phyloP scores from a whole-genome alignment of 2,113 vertebrate species.

The Nerophis ophidion region DNA sequence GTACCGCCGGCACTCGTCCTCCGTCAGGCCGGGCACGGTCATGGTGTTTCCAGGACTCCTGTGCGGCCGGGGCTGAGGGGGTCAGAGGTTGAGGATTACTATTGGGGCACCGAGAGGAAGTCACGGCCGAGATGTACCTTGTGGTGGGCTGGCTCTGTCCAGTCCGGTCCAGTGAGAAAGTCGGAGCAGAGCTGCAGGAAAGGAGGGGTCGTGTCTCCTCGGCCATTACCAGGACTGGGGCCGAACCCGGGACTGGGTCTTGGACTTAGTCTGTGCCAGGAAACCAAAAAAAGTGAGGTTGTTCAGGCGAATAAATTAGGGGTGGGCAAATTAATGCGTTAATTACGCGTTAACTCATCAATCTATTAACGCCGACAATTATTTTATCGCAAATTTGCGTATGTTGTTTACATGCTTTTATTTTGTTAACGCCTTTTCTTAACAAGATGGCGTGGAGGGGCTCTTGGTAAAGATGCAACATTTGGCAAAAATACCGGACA shows the following conservation, averaged over 20 bases:
- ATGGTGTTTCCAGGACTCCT: conserved; percentile 41
- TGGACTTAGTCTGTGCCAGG: conserved; percentile 30
- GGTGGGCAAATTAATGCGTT: no score
- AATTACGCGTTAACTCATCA: no score
- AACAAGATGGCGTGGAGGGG: no score
- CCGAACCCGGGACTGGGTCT: conserved; percentile 30
- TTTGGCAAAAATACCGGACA: no score
- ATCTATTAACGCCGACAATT: no score
- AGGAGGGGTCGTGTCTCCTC: conserved; percentile 43
- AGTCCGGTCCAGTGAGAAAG: conserved; percentile 59
- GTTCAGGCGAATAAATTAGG: no score
- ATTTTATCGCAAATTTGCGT: no score
- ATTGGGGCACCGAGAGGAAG: neutral
- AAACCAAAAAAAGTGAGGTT: neutral
- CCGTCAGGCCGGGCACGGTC: conserved; percentile 74
- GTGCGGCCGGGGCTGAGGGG: conserved; percentile 27
- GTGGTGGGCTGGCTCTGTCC: conserved; percentile 24
- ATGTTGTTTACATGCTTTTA: no score
- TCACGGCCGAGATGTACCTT: conserved; percentile 7
- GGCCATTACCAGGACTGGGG: conserved; percentile 27
- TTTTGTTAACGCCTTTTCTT: no score
- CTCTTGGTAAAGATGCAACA: no score
- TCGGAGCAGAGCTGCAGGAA: conserved; percentile 73
- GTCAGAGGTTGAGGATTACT: conserved; percentile 5
- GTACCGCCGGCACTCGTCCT: conserved; percentile 79